Base-by-base conservation (phyloP, 2,797 vertebrate genomes). In the Falco cherrug region DNA sequence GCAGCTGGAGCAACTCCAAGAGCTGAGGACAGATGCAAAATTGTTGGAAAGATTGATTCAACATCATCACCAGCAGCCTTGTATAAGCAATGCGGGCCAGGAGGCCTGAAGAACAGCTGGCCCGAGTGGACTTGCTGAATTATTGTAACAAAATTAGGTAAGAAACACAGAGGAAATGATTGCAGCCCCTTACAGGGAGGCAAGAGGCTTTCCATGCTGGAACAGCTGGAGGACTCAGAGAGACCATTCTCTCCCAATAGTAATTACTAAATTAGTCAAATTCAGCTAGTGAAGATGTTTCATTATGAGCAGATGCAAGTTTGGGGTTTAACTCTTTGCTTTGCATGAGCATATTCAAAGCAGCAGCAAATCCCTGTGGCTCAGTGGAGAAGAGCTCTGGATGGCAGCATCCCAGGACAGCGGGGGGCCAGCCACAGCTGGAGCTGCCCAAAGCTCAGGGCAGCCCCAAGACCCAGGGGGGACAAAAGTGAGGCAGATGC, bases 101-200 rank as follows among this genome's bases (percentile, higher is more conserved):
- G 54, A 82, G 93, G 75, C 89, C 59, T 57, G 75, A 93, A 41
- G 84, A 95, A 64, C 75, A 97, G 95, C 95, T 92, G 94, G 89
- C 67, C 86, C 59, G 83, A 77, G 79, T 47, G 82, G 79, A 59
- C 74, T 69, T 41, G 29, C 73, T 71, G 91, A 95, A 90, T 81
- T 81, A 84, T 56, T 93, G 81, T 37, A 86, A 89, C 56, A 76
- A 91, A 94, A 93, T 92, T 26, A 45, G 91, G 74, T 93, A 86
- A 96, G 87, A 84, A 60, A 28, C 43, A 70, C 63, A 25, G 89
- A 94, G 87, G 92, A 96, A 96, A 86, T 50, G 1, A 50, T 28
- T 54, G 71, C 83, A 91, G 5, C 3, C 56, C 74, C 75, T 95
- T 90, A 56, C 41, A 74, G 68, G 24, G 28, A 91, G 59, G 71